Percentiles rank a stretch among this genome's conserved stretches.
phyloP scores from a whole-genome alignment of 2,888 invertebrate genomes.

The Tryphoninae sp. region DNA sequence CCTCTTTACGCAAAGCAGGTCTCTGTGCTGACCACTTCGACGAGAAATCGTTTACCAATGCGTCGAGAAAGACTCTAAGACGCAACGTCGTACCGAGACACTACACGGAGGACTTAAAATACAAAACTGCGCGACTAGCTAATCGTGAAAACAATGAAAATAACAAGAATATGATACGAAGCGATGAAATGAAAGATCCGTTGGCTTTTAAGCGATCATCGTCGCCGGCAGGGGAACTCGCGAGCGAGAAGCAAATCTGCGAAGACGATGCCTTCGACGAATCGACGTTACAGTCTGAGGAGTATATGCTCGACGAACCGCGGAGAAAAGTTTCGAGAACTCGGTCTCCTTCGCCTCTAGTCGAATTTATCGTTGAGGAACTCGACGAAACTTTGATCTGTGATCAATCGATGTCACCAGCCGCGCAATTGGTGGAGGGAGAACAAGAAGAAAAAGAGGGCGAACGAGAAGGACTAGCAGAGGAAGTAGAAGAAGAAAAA shows the following conservation, averaged over 20 bases:
- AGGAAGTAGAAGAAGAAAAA: background rate
- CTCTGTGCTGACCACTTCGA: conserved; percentile 59
- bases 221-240: background rate
- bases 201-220: conserved; percentile 6
- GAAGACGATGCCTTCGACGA: background rate
- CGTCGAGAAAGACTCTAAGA: conserved; percentile 40
- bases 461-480: background rate
- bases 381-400: conserved; percentile 55
- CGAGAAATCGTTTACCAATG: conserved; percentile 52
- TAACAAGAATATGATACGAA: background rate
- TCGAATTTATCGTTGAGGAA: conserved; percentile 60
- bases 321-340: background rate
- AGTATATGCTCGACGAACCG: background rate
- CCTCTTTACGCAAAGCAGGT: conserved; percentile 57
- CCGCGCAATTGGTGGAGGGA: conserved; percentile 1
- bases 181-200: conserved; percentile 22
- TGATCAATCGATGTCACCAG: background rate
- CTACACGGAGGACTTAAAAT: conserved; percentile 56
- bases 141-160: conserved; percentile 21
- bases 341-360: conserved; percentile 51
- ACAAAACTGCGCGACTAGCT: conserved; percentile 4
- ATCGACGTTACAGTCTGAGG: background rate
- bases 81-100: conserved; percentile 59
- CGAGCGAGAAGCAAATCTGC: background rate
- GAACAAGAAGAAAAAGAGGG: background rate